Conservation (phyloP, 2,797 vertebrate genomes). For the Eurystomus glaucurus region DNA sequence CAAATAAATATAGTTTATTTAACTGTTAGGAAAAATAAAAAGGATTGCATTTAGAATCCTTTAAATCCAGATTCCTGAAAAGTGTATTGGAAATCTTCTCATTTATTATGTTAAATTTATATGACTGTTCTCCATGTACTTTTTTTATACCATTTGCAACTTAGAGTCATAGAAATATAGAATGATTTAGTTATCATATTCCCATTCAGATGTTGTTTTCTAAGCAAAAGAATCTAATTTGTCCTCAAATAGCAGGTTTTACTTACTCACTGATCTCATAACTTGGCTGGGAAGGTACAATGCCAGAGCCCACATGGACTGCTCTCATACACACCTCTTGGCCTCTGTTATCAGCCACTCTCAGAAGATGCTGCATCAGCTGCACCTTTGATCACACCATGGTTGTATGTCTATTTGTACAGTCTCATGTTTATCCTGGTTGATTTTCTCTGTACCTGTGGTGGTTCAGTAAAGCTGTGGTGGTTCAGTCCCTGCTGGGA, state of each 20-base stretch:
- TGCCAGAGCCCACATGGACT: rapidly evolving
- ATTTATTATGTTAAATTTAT: neutral
- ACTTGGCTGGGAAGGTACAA: neutral
- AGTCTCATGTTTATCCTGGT: neutral
- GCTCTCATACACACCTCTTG: neutral
- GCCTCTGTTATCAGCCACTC: rapidly evolving
- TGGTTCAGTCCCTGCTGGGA: too few species aligned
- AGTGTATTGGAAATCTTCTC: neutral
- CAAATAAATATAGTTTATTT: rapidly evolving
- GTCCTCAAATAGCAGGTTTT: neutral
- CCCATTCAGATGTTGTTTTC: neutral
- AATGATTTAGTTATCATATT: neutral
- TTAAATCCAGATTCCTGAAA: neutral
- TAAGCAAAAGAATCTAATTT: neutral
- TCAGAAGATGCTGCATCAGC: neutral
- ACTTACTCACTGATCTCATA: neutral
- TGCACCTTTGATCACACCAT: rapidly evolving
- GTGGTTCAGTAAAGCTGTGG: too few species aligned
- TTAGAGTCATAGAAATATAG: neutral
- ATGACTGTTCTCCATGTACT: neutral
- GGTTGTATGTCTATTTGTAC: neutral
- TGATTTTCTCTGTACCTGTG: neutral
- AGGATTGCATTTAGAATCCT: neutral
- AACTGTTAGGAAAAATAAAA: neutral
- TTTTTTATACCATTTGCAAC: neutral